These are phyloP conservation scores for Mobula hypostoma DNA, from an alignment of 2,113 vertebrate genomes.

Conservation along the genomic window DNA sequence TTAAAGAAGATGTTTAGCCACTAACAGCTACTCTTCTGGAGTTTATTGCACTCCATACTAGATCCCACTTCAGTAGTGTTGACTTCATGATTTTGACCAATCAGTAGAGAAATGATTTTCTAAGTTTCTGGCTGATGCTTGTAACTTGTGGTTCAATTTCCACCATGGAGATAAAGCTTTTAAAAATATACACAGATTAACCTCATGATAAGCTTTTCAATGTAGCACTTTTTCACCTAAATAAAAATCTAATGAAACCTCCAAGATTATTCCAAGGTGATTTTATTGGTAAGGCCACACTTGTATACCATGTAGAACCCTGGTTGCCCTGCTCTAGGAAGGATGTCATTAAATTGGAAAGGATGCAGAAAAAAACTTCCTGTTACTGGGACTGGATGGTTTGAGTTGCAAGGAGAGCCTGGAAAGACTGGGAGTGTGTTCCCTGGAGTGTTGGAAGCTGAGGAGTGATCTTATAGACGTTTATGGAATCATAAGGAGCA, in stretches of 20 bases:
- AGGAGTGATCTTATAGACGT: too few species aligned
- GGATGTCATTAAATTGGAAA: too few species aligned
- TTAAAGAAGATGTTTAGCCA: not conserved
- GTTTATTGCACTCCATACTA: not conserved
- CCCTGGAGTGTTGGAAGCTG: too few species aligned
- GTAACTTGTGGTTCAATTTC: too few species aligned
- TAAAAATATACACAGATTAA: not conserved
- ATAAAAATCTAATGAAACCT: not conserved
- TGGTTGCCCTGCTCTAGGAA: too few species aligned
- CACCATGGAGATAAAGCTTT: not conserved
- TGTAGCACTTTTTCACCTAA: slow-evolving; percentile 14
- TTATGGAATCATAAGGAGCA: too few species aligned
- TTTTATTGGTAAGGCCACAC: too few species aligned
- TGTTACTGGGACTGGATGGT: too few species aligned
- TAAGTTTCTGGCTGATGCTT: not conserved
- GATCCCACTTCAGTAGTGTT: not conserved
- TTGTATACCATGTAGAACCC: too few species aligned
- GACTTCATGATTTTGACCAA: not conserved
- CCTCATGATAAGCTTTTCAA: not conserved
- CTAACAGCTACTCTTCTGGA: not conserved
- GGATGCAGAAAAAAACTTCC: too few species aligned
- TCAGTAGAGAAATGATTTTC: not conserved
- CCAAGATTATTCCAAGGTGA: not conserved
- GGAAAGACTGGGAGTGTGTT: too few species aligned
- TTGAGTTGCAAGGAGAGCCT: too few species aligned